Percentiles rank a stretch among this genome's conserved stretches.
Evolutionary conservation across 2,888 invertebrate genomes (phyloP).

Genomic region (Latrodectus elegans): DNA sequence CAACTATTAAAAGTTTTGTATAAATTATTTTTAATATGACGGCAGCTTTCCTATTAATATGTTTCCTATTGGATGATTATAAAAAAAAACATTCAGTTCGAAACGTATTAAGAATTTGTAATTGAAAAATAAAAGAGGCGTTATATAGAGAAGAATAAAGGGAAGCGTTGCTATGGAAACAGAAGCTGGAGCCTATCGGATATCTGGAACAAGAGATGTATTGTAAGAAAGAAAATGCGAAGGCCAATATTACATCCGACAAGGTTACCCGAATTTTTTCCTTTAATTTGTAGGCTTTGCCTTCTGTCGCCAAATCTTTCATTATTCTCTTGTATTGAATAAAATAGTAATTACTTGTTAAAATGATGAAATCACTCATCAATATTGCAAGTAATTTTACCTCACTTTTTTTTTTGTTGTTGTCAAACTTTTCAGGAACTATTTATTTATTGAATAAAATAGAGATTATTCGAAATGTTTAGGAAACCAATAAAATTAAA

Average conservation of each 20-base stretch:
- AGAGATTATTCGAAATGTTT: too few relatives aligned
- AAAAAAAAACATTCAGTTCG: too few relatives aligned
- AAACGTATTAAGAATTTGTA: background rate
- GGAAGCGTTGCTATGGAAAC: conserved; percentile 43
- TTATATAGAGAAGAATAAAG: background rate
- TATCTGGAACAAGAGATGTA: conserved; percentile 47
- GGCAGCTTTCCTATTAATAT: too few relatives aligned
- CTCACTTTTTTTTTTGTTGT: background rate
- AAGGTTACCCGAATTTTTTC: conserved; percentile 16
- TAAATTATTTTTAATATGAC: too few relatives aligned
- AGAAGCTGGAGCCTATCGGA: conserved; percentile 34
- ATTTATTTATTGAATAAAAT: too few relatives aligned
- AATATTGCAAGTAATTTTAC: background rate
- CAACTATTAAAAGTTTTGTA: too few relatives aligned
- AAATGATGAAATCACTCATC: background rate
- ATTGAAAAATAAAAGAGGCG: background rate
- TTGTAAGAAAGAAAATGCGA: conserved; percentile 26
- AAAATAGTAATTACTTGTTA: background rate
- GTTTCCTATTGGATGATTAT: too few relatives aligned
- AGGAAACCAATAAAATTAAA: too few relatives aligned
- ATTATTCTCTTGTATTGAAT: background rate
- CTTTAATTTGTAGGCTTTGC: background rate
- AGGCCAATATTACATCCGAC: conserved; percentile 28
- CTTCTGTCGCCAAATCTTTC: background rate
- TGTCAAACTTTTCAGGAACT: too few relatives aligned